Conservation (phyloP, 2,113 vertebrate genomes). For the Gambusia holbrooki region DNA sequence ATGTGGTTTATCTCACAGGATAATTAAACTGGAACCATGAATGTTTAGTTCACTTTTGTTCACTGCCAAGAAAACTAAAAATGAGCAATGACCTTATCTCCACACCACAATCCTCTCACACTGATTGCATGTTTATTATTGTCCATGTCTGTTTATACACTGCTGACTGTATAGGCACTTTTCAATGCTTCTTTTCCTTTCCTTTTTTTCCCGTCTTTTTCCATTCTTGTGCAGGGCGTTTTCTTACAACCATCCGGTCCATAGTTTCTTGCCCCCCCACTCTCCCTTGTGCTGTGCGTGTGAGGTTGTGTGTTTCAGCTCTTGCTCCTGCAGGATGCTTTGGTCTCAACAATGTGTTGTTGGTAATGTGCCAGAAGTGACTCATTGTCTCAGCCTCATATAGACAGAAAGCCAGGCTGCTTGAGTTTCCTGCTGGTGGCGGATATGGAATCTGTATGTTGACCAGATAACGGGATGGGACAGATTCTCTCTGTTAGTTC, state of each 20-base stretch:
- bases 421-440: slow-evolving; percentile 56
- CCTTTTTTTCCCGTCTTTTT: slow-evolving; percentile 54
- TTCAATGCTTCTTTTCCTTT: slow-evolving; percentile 40
- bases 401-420: slow-evolving; percentile 23
- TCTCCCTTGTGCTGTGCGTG: slow-evolving; percentile 11
- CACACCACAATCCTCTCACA: slow-evolving; percentile 50
- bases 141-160: slow-evolving; percentile 60
- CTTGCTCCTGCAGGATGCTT: slow-evolving; percentile 37
- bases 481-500: background rate
- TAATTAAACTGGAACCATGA: slow-evolving; percentile 5
- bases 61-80: slow-evolving; percentile 28
- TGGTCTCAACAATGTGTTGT: slow-evolving; percentile 25
- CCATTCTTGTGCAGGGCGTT: slow-evolving; percentile 77
- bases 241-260: slow-evolving; percentile 56
- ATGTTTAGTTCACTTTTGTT: slow-evolving; percentile 47
- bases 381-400: slow-evolving; percentile 39
- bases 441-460: slow-evolving; percentile 38
- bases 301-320: slow-evolving; percentile 24
- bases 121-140: slow-evolving; percentile 72
- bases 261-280: slow-evolving; percentile 11
- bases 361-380: slow-evolving; percentile 44
- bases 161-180: slow-evolving; percentile 33
- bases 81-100: slow-evolving; percentile 51
- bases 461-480: background rate
- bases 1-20: background rate